Conservation (phyloP, 2,797 vertebrate genomes). For the Rhodeus uyekii region DNA sequence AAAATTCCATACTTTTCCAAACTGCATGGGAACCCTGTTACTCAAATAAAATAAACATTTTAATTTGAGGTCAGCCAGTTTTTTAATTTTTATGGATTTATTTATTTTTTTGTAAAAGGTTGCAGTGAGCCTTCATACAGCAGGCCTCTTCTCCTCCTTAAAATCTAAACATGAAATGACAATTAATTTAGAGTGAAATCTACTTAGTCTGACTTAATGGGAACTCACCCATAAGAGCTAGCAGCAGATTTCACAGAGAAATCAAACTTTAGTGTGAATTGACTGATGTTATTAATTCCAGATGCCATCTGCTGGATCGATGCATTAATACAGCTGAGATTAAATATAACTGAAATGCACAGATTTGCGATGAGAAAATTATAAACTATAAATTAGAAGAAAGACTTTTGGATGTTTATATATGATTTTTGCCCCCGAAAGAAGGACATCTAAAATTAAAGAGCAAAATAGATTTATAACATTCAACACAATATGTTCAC, state of each 20-base stretch:
- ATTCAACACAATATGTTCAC: not conserved
- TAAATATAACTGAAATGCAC: not conserved
- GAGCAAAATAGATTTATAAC: not conserved
- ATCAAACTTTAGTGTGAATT: no score
- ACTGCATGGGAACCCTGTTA: not conserved
- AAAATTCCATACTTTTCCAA: not conserved
- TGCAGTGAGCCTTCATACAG: constrained; percentile 16
- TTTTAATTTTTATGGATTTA: constrained; percentile 25
- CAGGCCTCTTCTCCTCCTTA: constrained; percentile 39
- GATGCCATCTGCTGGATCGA: constrained; percentile 4
- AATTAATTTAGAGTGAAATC: not conserved
- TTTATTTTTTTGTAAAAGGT: not conserved
- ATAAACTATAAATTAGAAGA: not conserved
- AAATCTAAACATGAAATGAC: constrained; percentile 22
- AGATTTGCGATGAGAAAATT: not conserved
- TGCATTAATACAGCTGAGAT: not conserved
- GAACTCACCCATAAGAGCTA: not conserved
- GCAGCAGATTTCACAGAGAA: not conserved
- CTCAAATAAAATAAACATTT: not conserved
- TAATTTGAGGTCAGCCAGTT: not conserved
- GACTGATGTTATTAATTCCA: not conserved
- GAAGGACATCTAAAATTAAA: not conserved
- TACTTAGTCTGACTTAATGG: no score
- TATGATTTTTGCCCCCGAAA: not conserved
- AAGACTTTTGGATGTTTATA: not conserved